Base-by-base conservation (phyloP, 2,888 invertebrate species). In the Apoderus coryli region DNA sequence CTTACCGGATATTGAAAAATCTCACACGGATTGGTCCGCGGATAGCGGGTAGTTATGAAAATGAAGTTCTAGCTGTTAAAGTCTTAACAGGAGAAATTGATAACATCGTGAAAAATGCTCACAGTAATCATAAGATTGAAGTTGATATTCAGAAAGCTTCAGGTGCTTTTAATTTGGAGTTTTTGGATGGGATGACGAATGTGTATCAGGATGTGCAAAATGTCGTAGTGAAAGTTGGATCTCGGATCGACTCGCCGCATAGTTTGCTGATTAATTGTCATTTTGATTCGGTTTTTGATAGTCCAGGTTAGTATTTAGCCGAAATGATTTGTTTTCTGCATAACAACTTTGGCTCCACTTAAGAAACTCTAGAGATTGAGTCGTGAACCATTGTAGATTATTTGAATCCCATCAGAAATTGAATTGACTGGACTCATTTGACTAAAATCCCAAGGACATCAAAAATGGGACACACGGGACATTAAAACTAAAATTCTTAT, bases 251-350 rank as follows among this genome's bases (percentile, higher is more conserved):
- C 36, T 64, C 67, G 4, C 60, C 65, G 30, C 58, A 66, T 45
- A 69, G 70, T 52, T 56, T 80, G 34, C 57, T 81, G 35, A 60
- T 82, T 34, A 82, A 81, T 53, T 81, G 81, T 50, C 82, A 82
- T 55, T 80, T 72, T 54, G 81, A 82, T 52, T 67, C 75, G 22
- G 73, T 76, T 37, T 61, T 72, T 7, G 74, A 73, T 45, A 78
- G 77, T 52, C 76, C 77, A 53, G 79, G 77, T 75, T 53, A 54
- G 48, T 47, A 49, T 7, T 12, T 9, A 28, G n/a, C n/a, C n/a
- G n/a, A n/a, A n/a, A n/a, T n/a, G n/a, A n/a, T n/a, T n/a, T n/a
- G n/a, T n/a, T n/a, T n/a, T n/a, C n/a, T n/a, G n/a, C n/a, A n/a
- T n/a, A n/a, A n/a, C n/a, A n/a, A n/a, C n/a, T n/a, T n/a, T n/a